Evolutionary conservation across 1,140 invertebrate genomes (phyloP).

Genomic region (Chrysoperla carnea): DNA sequence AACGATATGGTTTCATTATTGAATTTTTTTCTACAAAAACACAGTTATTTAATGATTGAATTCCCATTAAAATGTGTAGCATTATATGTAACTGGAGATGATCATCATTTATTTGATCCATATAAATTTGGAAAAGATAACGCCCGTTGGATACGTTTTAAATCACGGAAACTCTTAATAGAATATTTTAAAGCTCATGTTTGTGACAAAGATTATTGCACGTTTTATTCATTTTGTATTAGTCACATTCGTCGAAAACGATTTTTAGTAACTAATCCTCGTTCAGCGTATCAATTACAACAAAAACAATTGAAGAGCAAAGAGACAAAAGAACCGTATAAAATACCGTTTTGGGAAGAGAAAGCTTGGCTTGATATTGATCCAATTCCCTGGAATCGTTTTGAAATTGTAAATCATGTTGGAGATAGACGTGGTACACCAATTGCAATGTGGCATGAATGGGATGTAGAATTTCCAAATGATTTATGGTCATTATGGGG

Average conservation of each 20-base stretch:
- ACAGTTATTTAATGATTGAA: neutral
- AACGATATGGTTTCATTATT: neutral
- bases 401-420: conserved; percentile 7
- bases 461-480: conserved; percentile 39
- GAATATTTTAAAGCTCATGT: too few relatives aligned
- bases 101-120: neutral
- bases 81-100: neutral
- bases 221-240: too few relatives aligned
- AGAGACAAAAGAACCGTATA: too few relatives aligned
- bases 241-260: too few relatives aligned
- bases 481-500: conserved; percentile 39
- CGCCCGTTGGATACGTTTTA: conserved; percentile 20
- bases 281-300: too few relatives aligned
- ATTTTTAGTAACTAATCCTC: too few relatives aligned
- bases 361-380: conserved; percentile 15
- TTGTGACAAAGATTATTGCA: too few relatives aligned
- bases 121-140: conserved; percentile 26
- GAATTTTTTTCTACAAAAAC: neutral
- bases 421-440: conserved; percentile 7
- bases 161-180: conserved; percentile 16
- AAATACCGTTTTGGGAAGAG: conserved; percentile 13
- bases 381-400: conserved; percentile 18
- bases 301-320: too few relatives aligned
- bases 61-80: neutral
- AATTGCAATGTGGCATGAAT: conserved; percentile 28